Conservation (phyloP, 2,888 invertebrate species). For the Apocheima hispidaria region DNA sequence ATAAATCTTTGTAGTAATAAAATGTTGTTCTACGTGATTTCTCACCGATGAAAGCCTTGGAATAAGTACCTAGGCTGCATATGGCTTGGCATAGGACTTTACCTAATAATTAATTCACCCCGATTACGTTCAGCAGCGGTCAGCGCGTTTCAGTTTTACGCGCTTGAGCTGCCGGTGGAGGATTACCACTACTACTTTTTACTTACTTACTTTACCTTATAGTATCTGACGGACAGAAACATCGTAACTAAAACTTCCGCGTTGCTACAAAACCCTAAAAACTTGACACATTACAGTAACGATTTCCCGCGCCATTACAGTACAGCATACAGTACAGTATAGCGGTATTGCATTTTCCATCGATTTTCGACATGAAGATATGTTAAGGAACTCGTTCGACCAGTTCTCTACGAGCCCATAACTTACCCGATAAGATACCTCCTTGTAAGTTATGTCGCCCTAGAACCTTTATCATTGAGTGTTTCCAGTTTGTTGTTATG, state of each 20-base stretch:
- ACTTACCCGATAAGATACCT: conserved; percentile 5
- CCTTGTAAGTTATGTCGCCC: conserved; percentile 9
- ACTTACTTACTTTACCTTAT: too few relatives aligned
- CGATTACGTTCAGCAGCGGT: too few relatives aligned
- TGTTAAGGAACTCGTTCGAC: conserved; percentile 7
- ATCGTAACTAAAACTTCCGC: not conserved
- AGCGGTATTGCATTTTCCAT: conserved; percentile 15
- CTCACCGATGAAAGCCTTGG: too few relatives aligned
- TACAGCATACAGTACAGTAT: too few relatives aligned
- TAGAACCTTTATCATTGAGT: conserved; percentile 9
- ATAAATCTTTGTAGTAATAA: not conserved
- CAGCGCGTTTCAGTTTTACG: too few relatives aligned
- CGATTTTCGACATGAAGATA: conserved; percentile 1
- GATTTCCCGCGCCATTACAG: conserved; percentile 1
- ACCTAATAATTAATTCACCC: too few relatives aligned
- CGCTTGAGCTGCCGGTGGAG: too few relatives aligned
- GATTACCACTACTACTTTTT: too few relatives aligned
- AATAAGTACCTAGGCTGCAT: too few relatives aligned
- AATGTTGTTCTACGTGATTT: not conserved
- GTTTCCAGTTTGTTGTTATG: not conserved
- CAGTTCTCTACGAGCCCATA: conserved; percentile 2
- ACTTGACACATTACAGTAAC: not conserved
- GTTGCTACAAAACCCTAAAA: not conserved
- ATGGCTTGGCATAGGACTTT: too few relatives aligned
- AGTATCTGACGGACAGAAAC: not conserved